These are phyloP conservation scores for Cyprinodon diabolis DNA, from an alignment of 2,797 vertebrate genomes.

Conservation along the genomic window DNA sequence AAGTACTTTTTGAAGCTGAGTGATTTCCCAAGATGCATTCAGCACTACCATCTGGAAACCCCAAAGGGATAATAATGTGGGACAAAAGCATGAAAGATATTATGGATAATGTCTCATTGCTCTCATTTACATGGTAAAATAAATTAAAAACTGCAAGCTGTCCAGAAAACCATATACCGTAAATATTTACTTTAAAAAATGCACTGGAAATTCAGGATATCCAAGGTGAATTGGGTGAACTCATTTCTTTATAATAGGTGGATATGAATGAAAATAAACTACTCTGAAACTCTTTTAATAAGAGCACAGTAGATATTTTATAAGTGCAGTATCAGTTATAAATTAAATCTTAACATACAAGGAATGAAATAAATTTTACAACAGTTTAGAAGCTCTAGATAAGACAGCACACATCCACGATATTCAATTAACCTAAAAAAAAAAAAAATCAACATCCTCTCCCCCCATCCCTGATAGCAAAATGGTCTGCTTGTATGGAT, in stretches of 20 bases:
- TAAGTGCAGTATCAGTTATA: background rate
- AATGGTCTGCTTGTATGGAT: too few relatives aligned
- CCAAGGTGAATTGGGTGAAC: background rate
- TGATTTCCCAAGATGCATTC: constrained; percentile 7
- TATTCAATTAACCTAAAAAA: background rate
- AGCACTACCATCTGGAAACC: constrained; percentile 7
- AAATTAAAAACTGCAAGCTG: background rate
- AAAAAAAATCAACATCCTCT: background rate
- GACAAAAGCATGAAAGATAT: background rate
- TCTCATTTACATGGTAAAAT: background rate
- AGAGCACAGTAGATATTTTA: background rate
- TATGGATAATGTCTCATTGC: background rate
- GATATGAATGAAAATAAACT: background rate
- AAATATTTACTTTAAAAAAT: background rate
- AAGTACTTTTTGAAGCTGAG: background rate
- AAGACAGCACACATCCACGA: too few relatives aligned
- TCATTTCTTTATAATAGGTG: background rate
- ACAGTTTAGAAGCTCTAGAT: too few relatives aligned
- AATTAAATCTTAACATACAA: too few relatives aligned
- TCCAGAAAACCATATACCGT: background rate
- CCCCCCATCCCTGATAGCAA: background rate
- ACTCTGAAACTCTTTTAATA: background rate
- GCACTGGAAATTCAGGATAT: background rate
- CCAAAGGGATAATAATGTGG: background rate
- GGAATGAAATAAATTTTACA: too few relatives aligned